Percentiles rank a stretch among this genome's conserved stretches.
phyloP scores from a whole-genome alignment of 2,113 vertebrate genomes.

The Percopsis transmontana region DNA sequence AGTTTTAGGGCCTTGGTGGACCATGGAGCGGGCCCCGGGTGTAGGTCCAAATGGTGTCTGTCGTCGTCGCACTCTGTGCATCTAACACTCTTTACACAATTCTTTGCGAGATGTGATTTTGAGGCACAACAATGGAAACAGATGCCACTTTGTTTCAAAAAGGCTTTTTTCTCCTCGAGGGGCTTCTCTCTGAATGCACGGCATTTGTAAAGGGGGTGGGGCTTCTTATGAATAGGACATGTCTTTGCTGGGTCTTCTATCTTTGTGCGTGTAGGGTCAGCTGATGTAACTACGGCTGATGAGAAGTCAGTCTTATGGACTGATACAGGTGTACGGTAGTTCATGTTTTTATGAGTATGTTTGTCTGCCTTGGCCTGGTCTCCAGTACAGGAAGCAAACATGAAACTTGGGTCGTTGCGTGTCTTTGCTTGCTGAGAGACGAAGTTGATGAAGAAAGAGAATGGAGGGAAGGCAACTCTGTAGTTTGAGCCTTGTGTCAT shows the following conservation, averaged over 20 bases:
- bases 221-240: constrained; percentile 25
- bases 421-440: constrained; percentile 14
- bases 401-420: constrained; percentile 21
- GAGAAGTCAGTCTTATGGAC: constrained; percentile 2
- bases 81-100: neutral
- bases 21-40: neutral
- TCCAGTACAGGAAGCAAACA: neutral
- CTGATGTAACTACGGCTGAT: neutral
- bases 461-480: constrained; percentile 7
- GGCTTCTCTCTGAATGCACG: constrained; percentile 16
- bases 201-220: constrained; percentile 15
- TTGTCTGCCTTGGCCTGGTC: neutral
- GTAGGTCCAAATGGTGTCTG: neutral
- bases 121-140: constrained; percentile 25
- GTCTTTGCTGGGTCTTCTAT: neutral
- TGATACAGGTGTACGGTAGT: constrained; percentile 4
- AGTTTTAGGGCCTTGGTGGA: neutral
- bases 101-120: constrained; percentile 1
- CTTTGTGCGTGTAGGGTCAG: neutral
- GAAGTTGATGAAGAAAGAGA: constrained; percentile 14
- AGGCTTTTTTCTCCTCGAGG: neutral
- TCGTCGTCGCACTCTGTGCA: constrained; percentile 20
- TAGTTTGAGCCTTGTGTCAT: constrained; percentile 14
- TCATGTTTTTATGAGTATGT: neutral
- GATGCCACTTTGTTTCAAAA: constrained; percentile 18